Evolutionary conservation across 1,140 invertebrate species (phyloP).

Genomic region (Orius laevigatus): DNA sequence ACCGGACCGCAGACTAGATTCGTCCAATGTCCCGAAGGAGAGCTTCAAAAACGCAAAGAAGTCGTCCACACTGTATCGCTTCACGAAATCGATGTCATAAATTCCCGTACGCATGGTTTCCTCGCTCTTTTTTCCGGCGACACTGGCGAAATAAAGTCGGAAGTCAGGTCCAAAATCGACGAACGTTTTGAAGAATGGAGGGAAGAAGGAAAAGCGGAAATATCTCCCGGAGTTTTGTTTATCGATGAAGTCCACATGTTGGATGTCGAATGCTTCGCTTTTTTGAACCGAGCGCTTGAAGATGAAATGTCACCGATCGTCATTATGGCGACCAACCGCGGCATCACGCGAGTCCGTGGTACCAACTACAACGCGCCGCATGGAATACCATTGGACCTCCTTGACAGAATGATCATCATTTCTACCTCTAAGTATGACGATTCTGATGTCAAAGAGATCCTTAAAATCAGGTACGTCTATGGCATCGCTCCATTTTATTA

Average conservation of each 20-base stretch:
- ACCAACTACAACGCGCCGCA: conserved; percentile 89
- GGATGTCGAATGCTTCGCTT: conserved; percentile 98
- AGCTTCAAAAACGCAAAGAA: conserved; percentile 97
- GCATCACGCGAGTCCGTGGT: conserved; percentile 84
- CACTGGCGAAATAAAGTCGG: conserved; percentile 96
- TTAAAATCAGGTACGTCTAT: conserved; percentile 57
- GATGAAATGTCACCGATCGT: conserved; percentile 94
- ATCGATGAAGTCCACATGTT: conserved; percentile 95
- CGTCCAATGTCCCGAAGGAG: conserved; percentile 96
- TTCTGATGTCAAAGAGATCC: conserved; percentile 78
- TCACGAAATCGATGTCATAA: conserved; percentile 99
- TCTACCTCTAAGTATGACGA: conserved; percentile 77
- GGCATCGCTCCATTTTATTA: neutral
- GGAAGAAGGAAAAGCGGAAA: conserved; percentile 97
- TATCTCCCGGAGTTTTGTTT: conserved; percentile 88
- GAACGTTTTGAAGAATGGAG: conserved; percentile 96
- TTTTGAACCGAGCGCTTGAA: conserved; percentile 88
- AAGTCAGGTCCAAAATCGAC: conserved; percentile 97
- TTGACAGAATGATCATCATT: conserved; percentile 92
- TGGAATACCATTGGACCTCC: conserved; percentile 88
- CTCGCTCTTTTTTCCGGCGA: conserved; percentile 94
- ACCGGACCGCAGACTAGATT: conserved; percentile 75
- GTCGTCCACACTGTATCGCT: conserved; percentile 92
- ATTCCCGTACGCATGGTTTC: conserved; percentile 92
- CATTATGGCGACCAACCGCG: conserved; percentile 98